Evolutionary conservation across 1,140 invertebrate species (phyloP), one percentile per base, ranked within the genome.

Genomic region (Cotesia typhae): DNA sequence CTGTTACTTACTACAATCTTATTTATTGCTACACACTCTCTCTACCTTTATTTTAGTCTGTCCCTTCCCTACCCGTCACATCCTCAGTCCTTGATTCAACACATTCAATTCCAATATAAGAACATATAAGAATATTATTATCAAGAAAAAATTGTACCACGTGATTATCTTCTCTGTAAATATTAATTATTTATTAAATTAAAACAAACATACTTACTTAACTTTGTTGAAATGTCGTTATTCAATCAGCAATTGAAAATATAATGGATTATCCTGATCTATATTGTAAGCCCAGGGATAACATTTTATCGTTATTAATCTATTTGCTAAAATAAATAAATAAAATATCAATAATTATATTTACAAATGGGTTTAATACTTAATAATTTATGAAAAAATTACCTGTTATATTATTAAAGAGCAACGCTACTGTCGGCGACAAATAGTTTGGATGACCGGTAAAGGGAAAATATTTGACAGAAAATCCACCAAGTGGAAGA

Each of bases 361-460:
- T 17, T 17, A 17, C 17, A 17, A 17, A 1, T 0, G 17, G n/a
- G n/a, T n/a, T n/a, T n/a, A 17, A 17, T 17, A 17, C 17, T 17
- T 17, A 1, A 17, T 17, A 17, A 17, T 17, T 17, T 17, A 17
- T 17, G 1, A 17, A 17, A 17, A 17, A 17, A 17, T 38, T 38
- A 52, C 9, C 80, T 76, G 83, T 89, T 35, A 93, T 89, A 71
- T 92, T 89, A 67, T 88, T 78, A 64, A 97, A 90, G 81, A 92
- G 90, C 1, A 96, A 91, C 53, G 95, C 94, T n/a, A 97, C 91
- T 20, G 97, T 81, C 0, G 96, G 96, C 72, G 94, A 93, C 36
- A 94, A 86, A 82, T 97, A 96, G 20, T 92, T 91, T 0, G 85
- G 80, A 14, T 91, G 91, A 79, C 93, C 93, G 36, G 81, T 88